Evolutionary conservation across 2,888 invertebrate genomes (phyloP).

Genomic region (Brenthis daphne): DNA sequence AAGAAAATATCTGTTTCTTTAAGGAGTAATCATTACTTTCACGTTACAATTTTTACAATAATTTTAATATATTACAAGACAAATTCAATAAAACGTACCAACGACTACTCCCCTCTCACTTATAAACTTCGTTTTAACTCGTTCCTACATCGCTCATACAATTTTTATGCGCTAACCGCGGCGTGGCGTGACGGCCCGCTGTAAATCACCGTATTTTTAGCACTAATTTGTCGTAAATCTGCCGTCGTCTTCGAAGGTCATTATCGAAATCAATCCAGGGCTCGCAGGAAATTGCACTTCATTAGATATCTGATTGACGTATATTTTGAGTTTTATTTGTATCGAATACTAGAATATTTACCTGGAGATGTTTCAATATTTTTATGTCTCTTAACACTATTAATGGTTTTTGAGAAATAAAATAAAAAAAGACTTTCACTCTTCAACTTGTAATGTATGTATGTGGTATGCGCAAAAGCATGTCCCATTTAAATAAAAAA

Average conservation of each 20-base stretch:
- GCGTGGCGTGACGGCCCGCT: conserved; percentile 53
- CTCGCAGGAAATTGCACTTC: conserved; percentile 23
- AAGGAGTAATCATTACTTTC: too few relatives aligned
- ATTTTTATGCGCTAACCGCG: conserved; percentile 54
- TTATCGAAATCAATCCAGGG: conserved; percentile 38
- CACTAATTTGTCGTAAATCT: conserved; percentile 58
- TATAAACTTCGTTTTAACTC: conserved; percentile 41
- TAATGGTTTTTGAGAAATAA: too few relatives aligned
- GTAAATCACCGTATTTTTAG: conserved; percentile 68
- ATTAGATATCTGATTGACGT: conserved; percentile 13
- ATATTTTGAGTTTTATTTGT: conserved; percentile 2
- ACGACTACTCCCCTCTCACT: conserved; percentile 36
- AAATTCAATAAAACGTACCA: neutral
- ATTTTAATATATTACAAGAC: too few relatives aligned
- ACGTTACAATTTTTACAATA: too few relatives aligned
- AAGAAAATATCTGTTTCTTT: too few relatives aligned
- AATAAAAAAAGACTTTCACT: too few relatives aligned
- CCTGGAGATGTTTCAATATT: neutral
- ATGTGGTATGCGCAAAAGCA: too few relatives aligned
- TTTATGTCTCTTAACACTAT: neutral
- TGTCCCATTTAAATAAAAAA: too few relatives aligned
- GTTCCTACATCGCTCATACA: conserved; percentile 47
- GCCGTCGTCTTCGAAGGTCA: conserved; percentile 54
- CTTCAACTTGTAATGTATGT: too few relatives aligned
- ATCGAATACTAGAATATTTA: neutral